Evolutionary conservation across 2,797 vertebrate genomes (phyloP), one percentile per base, ranked within the genome.

Genomic region (Periophthalmus magnuspinnatus): DNA sequence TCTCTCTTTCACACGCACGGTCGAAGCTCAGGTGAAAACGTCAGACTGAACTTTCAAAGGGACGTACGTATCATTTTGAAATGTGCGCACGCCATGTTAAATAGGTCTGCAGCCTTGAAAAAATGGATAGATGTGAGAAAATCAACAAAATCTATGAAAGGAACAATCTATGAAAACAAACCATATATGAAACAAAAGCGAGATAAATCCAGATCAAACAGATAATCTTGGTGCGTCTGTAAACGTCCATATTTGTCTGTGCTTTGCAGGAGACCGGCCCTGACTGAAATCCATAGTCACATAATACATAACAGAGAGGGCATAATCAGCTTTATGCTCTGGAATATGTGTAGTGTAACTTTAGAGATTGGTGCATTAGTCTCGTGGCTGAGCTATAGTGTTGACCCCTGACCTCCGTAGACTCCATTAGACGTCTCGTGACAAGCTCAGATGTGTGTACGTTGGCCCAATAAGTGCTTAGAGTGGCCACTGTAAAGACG

Each of bases 401-500:
- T 57, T 19, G 28, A 50, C 65, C 68, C 14, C 73, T 48, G 75
- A 82, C 75, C 68, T 34, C 62, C 60, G 5, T 60, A 36, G 52
- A 52, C 41, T 28, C 56, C 74, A 74, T 82, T 73, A 75, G 55
- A 67, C 32, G 66, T 48, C 36, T 24, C 65, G 68, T 70, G 68
- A 64, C 67, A 60, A 59, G 38, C 19, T 72, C 67, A 77, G 33
- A 48, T 32, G 45, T 41, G 34, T 11, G 55, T 74, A 67, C 87
- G 75, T 81, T 85, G 79, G 71, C 81, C 19, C 85, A 87, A 84
- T 77, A 86, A 69, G 21, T 68, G 64, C 71, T 70, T 70, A 65
- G 47, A 71, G 71, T 78, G 41, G 38, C 47, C 54, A 24, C 65
- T 7, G 22, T 33, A 3, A 59, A 34, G 32, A 8, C 28, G 17